A percentile compares a stretch with the other conserved stretches of the same genome.
Evolutionary conservation across 2,888 invertebrate genomes (phyloP).

Genomic region (Meteorus colon): DNA sequence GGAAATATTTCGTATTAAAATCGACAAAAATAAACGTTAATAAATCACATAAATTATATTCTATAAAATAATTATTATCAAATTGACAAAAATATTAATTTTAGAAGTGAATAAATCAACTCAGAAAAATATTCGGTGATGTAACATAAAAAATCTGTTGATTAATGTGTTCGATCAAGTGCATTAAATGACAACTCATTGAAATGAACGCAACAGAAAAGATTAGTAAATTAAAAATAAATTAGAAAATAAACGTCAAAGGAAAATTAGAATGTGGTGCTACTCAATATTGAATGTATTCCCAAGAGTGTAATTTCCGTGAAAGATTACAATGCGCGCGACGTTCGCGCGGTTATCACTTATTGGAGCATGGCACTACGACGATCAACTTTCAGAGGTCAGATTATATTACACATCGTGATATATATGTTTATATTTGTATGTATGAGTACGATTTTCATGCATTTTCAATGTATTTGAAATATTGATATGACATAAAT

Average conservation of each 20-base stretch:
- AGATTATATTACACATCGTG: background rate
- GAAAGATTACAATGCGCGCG: conserved; percentile 17
- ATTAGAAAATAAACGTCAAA: background rate
- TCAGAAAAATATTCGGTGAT: too few species aligned
- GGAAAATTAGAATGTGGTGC: conserved; percentile 14
- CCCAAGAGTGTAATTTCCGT: conserved; percentile 28
- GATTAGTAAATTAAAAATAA: background rate
- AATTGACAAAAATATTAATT: too few species aligned
- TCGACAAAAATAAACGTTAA: too few species aligned
- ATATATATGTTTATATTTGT: background rate
- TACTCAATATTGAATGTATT: conserved; percentile 8
- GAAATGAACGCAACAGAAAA: background rate
- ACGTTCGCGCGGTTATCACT: conserved; percentile 20
- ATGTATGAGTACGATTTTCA: background rate
- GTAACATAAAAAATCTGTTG: too few species aligned
- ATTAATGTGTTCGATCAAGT: too few species aligned
- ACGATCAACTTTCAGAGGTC: conserved; percentile 17
- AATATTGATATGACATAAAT: too few species aligned
- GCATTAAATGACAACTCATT: too few species aligned
- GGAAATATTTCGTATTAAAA: background rate
- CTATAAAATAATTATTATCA: too few species aligned
- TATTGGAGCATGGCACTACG: conserved; percentile 30
- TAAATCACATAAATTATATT: too few species aligned
- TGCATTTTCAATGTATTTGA: background rate
- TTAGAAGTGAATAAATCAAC: too few species aligned